These are phyloP conservation scores for Heloderma charlesbogerti DNA, from an alignment of 2,113 vertebrate genomes.

Conservation along the genomic window DNA sequence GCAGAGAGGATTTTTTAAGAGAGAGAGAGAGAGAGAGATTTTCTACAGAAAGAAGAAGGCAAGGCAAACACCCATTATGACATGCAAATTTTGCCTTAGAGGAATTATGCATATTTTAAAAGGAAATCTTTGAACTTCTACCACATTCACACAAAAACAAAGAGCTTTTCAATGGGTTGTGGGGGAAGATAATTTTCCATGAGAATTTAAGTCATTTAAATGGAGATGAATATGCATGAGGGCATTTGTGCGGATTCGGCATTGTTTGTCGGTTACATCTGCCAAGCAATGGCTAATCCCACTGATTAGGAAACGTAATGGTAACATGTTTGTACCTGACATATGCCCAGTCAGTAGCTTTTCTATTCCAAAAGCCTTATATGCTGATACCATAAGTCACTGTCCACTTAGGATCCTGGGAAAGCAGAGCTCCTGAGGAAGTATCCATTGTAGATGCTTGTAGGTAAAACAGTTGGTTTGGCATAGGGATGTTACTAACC, in stretches of 20 bases:
- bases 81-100: slow-evolving; percentile 67
- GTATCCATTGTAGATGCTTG: slow-evolving; percentile 27
- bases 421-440: background rate
- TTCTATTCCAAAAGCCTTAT: slow-evolving; percentile 50
- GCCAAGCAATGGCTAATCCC: slow-evolving; percentile 70
- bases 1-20: background rate
- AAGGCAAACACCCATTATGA: slow-evolving; percentile 64
- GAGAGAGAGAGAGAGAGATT: slow-evolving; percentile 42
- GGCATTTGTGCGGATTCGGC: slow-evolving; percentile 62
- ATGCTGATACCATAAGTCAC: slow-evolving; percentile 69
- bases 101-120: slow-evolving; percentile 69
- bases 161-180: slow-evolving; percentile 64
- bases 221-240: slow-evolving; percentile 73
- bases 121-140: slow-evolving; percentile 62
- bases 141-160: slow-evolving; percentile 63
- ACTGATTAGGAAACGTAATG: slow-evolving; percentile 65
- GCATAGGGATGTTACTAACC: no score
- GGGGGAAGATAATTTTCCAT: slow-evolving; percentile 62
- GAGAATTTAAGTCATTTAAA: slow-evolving; percentile 72
- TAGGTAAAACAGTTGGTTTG: slow-evolving; percentile 2
- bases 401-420: slow-evolving; percentile 39
- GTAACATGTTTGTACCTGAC: slow-evolving; percentile 58
- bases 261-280: slow-evolving; percentile 65
- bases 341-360: slow-evolving; percentile 57
- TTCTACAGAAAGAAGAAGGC: slow-evolving; percentile 48